Evolutionary conservation across 23 tunicate species (phyloP).

Genomic region (Styela plicata): DNA sequence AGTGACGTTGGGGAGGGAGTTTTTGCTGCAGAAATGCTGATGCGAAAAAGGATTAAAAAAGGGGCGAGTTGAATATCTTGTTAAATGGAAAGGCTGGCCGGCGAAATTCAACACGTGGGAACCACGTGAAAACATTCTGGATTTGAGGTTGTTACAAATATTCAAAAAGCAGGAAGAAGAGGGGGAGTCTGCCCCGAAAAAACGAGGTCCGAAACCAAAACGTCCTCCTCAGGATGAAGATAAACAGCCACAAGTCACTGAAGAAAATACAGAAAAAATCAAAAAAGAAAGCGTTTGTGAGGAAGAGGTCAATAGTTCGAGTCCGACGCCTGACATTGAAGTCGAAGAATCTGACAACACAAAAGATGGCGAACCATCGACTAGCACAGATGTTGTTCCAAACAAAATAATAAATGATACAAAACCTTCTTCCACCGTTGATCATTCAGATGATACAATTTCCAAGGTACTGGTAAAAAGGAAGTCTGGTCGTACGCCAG

Average conservation of each 20-base stretch:
- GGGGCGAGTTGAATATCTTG: slow-evolving; percentile 64
- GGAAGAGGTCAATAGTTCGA: background rate
- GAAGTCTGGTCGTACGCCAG: slow-evolving; percentile 5
- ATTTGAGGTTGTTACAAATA: slow-evolving; percentile 45
- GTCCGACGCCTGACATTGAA: background rate
- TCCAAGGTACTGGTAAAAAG: background rate
- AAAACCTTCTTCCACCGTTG: background rate
- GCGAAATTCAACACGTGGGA: slow-evolving; percentile 82
- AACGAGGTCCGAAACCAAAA: background rate
- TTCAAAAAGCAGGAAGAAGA: slow-evolving; percentile 50
- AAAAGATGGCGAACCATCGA: background rate
- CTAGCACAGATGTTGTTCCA: background rate
- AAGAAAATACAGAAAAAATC: background rate
- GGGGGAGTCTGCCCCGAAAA: background rate
- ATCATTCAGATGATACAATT: background rate
- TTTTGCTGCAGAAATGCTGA: slow-evolving; percentile 68
- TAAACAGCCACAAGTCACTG: background rate
- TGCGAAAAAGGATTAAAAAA: slow-evolving; percentile 56
- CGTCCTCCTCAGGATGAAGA: background rate
- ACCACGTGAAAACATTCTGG: slow-evolving; percentile 75
- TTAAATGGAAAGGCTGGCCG: slow-evolving; percentile 90
- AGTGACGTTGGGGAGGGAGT: slow-evolving; percentile 51
- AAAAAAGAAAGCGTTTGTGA: background rate
- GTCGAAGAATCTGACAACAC: background rate
- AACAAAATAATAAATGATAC: background rate